Conservation (phyloP, 2,113 vertebrate species). For the Propithecus coquereli region DNA sequence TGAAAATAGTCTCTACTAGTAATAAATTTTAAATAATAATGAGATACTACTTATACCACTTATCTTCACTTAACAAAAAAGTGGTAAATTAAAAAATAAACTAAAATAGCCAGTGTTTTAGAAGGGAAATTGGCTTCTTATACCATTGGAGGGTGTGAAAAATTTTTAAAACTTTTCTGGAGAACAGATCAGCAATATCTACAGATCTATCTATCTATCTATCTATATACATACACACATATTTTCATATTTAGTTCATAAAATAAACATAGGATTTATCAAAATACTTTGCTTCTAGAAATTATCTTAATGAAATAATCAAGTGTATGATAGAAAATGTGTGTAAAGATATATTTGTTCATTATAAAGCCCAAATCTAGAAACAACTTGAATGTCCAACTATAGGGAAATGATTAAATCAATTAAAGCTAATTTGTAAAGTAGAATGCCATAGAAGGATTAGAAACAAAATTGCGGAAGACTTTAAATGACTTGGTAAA, state of each 20-base stretch:
- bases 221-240: neutral
- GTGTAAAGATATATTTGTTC: neutral
- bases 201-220: neutral
- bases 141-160: neutral
- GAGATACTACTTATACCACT: no score
- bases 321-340: neutral
- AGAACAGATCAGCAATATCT: neutral
- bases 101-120: neutral
- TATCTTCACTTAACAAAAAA: neutral
- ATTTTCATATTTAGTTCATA: neutral
- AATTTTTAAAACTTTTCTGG: neutral
- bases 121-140: neutral
- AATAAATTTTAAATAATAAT: neutral
- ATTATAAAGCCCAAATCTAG: neutral
- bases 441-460: neutral
- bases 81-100: neutral
- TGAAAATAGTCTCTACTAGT: neutral
- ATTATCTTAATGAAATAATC: neutral
- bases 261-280: neutral
- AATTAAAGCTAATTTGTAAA: neutral
- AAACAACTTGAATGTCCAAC: neutral
- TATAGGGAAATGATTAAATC: neutral
- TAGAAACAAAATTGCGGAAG: neutral
- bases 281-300: neutral
- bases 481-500: neutral